Percentiles rank a stretch among this genome's conserved stretches.
phyloP scores from a whole-genome alignment of 2,797 vertebrate genomes.

The Picus viridis region DNA sequence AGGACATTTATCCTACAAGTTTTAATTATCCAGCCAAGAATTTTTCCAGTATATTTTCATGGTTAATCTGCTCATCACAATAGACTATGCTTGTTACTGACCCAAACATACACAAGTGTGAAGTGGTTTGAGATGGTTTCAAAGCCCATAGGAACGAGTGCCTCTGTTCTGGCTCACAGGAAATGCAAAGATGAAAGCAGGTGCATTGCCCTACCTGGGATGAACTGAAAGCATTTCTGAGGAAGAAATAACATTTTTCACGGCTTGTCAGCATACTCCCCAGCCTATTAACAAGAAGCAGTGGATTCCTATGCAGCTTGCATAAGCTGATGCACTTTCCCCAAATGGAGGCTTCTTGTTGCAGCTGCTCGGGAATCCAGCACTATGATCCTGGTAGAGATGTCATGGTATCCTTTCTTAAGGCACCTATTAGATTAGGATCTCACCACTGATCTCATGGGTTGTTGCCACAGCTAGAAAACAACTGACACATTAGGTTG shows the following conservation, averaged over 20 bases:
- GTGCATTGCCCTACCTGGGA: not conserved
- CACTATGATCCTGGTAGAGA: not conserved
- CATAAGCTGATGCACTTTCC: not conserved
- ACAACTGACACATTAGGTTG: not conserved
- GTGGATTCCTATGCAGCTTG: not conserved
- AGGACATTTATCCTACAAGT: not conserved
- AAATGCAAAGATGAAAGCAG: not conserved
- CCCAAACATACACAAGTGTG: not conserved
- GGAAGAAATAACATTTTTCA: constrained; percentile 1
- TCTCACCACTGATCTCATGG: constrained; percentile 23
- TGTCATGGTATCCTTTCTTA: constrained; percentile 31
- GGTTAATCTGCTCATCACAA: not conserved
- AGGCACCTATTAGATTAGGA: constrained; percentile 34
- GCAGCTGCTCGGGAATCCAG: constrained; percentile 19
- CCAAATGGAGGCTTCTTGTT: not conserved
- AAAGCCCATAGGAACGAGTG: not conserved
- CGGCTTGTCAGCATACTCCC: not conserved
- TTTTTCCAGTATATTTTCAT: not conserved
- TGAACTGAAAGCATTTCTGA: not conserved
- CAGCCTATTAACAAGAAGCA: constrained; percentile 2
- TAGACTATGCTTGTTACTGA: not conserved
- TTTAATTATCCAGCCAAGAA: constrained; percentile 18
- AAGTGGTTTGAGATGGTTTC: not conserved
- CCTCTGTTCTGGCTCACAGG: not conserved
- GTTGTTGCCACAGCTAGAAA: constrained; percentile 17